These are phyloP conservation scores for Telmatherina bonti DNA, from an alignment of 2,797 vertebrate species.

Conservation along the genomic window DNA sequence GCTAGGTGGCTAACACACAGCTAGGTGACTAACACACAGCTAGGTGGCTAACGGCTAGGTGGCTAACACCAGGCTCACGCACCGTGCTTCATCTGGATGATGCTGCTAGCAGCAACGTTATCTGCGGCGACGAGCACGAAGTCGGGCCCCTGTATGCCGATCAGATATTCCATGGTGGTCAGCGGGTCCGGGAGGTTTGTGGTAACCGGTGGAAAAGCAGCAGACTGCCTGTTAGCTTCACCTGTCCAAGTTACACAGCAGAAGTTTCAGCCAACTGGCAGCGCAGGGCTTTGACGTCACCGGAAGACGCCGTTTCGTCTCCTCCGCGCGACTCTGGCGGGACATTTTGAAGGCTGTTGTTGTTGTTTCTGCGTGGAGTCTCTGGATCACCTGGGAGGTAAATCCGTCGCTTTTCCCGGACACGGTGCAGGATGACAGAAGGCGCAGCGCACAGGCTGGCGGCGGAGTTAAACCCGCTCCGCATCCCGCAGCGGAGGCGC, in stretches of 20 bases:
- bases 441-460: conserved; percentile 5
- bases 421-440: not conserved
- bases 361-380: not conserved
- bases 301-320: not conserved
- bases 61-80: conserved; percentile 65
- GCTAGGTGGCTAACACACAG: too few relatives aligned
- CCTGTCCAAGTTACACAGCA: conserved; percentile 85
- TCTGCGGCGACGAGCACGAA: conserved; percentile 94
- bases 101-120: conserved; percentile 91
- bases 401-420: accelerated
- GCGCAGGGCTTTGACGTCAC: conserved; percentile 55
- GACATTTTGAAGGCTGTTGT: conserved; percentile 62
- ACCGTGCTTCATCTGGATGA: conserved; percentile 98
- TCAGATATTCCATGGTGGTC: conserved; percentile 91
- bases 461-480: not conserved
- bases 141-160: conserved; percentile 95
- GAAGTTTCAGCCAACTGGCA: conserved; percentile 65
- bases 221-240: not conserved
- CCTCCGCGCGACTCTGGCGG: conserved; percentile 59
- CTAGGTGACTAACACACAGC: too few relatives aligned
- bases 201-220: not conserved
- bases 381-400: accelerated
- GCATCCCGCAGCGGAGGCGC: conserved; percentile 48
- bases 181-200: accelerated
- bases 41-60: conserved; percentile 16